Evolutionary conservation across 2,113 vertebrate genomes (phyloP), one percentile per base, ranked within the genome.

Genomic region (Tylochromis polylepis): DNA sequence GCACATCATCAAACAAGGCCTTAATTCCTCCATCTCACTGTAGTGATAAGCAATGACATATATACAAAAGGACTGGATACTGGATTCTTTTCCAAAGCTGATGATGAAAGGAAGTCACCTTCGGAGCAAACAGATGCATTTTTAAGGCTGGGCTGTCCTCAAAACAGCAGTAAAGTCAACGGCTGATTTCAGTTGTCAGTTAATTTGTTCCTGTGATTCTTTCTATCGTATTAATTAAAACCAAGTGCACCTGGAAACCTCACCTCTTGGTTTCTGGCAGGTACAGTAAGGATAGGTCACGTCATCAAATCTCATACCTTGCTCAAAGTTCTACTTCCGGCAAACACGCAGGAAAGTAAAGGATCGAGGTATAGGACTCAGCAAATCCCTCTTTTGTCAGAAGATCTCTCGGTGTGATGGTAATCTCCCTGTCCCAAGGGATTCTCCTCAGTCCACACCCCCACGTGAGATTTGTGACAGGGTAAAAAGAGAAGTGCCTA

Each of bases 381-480:
- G 90, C 83, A 94, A 96, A 96, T 95, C 94, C 92, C 75, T 89
- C 92, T 93, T 94, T 95, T 96, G 95, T 95, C 88, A 83, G 91
- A 88, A 70, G 79, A 92, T 85, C 93, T 91, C 87, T 77, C 53
- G 89, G 84, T 83, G 93, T 93, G 92, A 95, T 94, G 86, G 86
- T 96, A 96, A 96, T 95, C 94, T 94, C 91, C 77, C 88, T 29
- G 82, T 93, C 92, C 91, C 90, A 86, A 87, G 88, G 93, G 92
- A 93, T 94, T 92, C 88, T 94, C 90, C 86, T 94, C 89, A 89
- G 70, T 92, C 95, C 93, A 94, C 95, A 92, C 93, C 92, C 94
- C 91, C 92, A 88, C 85, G 88, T 94, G 94, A 90, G 89, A 90
- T 95, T 95, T 94, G 92, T 90, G 89, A 92, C 85, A 79, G 90